Evolutionary conservation across 2,113 vertebrate genomes (phyloP).

Genomic region (Xyliphius kryptos): DNA sequence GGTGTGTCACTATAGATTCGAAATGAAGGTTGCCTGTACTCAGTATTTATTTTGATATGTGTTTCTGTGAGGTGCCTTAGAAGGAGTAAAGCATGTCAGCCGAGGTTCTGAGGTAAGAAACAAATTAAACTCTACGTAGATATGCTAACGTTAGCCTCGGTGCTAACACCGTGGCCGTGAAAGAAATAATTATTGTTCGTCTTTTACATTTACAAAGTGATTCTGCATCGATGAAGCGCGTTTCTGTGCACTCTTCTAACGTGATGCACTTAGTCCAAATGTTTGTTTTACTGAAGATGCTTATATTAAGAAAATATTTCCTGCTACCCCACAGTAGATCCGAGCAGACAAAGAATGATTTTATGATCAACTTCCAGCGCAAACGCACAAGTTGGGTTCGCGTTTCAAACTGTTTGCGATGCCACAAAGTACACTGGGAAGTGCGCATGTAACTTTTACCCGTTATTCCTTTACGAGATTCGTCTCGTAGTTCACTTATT

Average conservation of each 20-base stretch:
- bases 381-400: neutral
- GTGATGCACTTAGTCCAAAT: too few relatives aligned
- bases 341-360: neutral
- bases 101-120: slow-evolving; percentile 39
- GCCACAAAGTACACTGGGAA: neutral
- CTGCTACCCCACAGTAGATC: too few relatives aligned
- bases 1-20: neutral
- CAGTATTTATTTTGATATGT: too few relatives aligned
- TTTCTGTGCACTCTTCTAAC: too few relatives aligned
- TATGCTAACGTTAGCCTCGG: neutral
- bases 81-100: slow-evolving; percentile 35
- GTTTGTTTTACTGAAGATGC: too few relatives aligned
- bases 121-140: neutral
- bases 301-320: too few relatives aligned
- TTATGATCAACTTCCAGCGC: too few relatives aligned
- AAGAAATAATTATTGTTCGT: too few relatives aligned
- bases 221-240: too few relatives aligned
- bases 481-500: neutral
- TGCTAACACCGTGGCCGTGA: too few relatives aligned
- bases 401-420: neutral
- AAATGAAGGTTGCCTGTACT: neutral
- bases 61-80: neutral
- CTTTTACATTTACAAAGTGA: too few relatives aligned
- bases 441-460: too few relatives aligned
- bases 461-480: neutral